Base-by-base conservation (phyloP, 2,888 invertebrate species). In the Drosophila pegasa region DNA sequence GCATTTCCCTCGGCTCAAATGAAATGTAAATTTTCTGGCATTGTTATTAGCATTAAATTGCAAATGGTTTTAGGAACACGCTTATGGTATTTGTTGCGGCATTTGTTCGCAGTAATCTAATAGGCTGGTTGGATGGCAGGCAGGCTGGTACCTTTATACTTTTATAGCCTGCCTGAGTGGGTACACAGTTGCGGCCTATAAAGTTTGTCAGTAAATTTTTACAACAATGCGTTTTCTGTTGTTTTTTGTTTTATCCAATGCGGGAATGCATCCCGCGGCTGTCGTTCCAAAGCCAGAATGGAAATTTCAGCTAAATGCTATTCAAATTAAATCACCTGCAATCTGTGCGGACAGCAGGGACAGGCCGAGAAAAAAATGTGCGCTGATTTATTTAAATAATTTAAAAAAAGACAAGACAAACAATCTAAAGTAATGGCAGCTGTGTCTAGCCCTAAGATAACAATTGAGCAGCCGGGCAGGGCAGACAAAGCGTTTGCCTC, bases 361-460 rank as follows among this genome's bases (percentile, higher is more conserved):
- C 22, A 35, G 14, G 45, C 51, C 33, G n/a, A 38, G 64, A 61
- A 71, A 69, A 68, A 72, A 78, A 75, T 80, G 77, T 50, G 67
- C 37, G 60, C 71, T 81, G 87, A 86, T 87, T 86, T 86, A 87
- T 87, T 87, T 87, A 87, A 86, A 87, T 86, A 86, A 85, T 85
- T 85, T 80, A 75, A 73, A 78, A 76, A 67, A 43, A 38, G 55
- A 65, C 61, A 12, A 68, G 27, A 41, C 56, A 67, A 54, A 45
- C 62, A 71, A 47, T 51, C 57, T 48, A 61, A 50, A 72, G 63
- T 78, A 75, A 80, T 71, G 69, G 83, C 86, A 87, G 83, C 86
- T 86, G 88, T 60, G 85, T 83, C 83, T 84, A 84, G 83, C 54
- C 79, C 50, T 45, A 60, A 77, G 84, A 81, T 79, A 84, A 82